These are phyloP conservation scores for Camponotus pennsylvanicus DNA, from an alignment of 1,140 invertebrate genomes.

Conservation along the genomic window DNA sequence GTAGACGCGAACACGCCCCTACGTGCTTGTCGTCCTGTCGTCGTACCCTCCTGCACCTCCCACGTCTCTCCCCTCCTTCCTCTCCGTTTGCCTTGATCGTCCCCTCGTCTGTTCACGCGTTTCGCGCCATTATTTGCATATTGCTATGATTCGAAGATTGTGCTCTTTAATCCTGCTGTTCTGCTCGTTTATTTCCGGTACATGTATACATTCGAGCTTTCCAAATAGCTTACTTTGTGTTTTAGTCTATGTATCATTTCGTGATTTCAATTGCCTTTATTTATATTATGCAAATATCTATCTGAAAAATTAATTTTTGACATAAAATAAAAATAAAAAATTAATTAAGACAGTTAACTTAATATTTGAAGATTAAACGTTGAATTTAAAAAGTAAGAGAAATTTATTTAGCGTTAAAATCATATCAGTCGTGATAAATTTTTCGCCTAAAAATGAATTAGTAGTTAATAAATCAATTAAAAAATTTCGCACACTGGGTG, in stretches of 20 bases:
- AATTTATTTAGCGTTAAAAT: not conserved
- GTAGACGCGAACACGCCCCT: slow-evolving; percentile 25
- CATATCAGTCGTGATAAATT: not conserved
- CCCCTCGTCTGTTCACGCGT: slow-evolving; percentile 1
- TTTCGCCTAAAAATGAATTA: not conserved
- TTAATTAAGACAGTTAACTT: not conserved
- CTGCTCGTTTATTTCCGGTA: not conserved
- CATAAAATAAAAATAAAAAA: too few species aligned
- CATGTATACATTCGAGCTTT: too few species aligned
- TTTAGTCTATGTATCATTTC: not conserved
- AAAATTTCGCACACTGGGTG: not conserved
- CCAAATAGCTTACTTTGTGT: not conserved
- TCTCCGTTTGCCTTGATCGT: slow-evolving; percentile 10
- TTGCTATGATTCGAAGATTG: not conserved
- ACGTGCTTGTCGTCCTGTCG: not conserved
- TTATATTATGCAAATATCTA: too few species aligned
- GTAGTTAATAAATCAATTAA: not conserved
- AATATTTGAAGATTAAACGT: not conserved
- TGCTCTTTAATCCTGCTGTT: slow-evolving; percentile 11
- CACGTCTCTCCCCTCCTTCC: slow-evolving; percentile 3
- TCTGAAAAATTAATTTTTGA: too few species aligned
- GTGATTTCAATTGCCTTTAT: not conserved
- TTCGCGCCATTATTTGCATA: slow-evolving; percentile 16
- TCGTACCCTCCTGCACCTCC: slow-evolving; percentile 23
- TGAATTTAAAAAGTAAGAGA: too few species aligned